Percentiles rank a stretch among this genome's conserved stretches.
Conservation (phyloP, 1,140 invertebrate species). For the Dryas iulia region DNA sequence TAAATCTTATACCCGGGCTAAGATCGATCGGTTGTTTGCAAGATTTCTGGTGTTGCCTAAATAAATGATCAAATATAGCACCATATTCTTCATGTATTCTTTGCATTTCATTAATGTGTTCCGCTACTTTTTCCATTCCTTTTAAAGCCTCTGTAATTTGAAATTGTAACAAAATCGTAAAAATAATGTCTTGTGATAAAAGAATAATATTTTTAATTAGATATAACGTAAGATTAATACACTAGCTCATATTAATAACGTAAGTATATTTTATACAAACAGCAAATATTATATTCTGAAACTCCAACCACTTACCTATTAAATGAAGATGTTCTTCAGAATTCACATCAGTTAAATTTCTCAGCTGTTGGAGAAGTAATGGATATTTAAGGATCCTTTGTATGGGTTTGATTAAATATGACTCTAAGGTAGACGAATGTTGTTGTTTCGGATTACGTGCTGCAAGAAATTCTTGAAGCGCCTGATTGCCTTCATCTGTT, state of each 20-base stretch:
- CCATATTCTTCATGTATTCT: constrained; percentile 99
- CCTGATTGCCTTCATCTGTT: constrained; percentile 96
- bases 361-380: constrained; percentile 95
- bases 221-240: no score
- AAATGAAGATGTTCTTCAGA: constrained; percentile 97
- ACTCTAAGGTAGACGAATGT: constrained; percentile 97
- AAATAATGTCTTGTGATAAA: not conserved
- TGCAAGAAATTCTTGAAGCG: constrained; percentile 95
- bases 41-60: constrained; percentile 96
- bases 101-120: constrained; percentile 99
- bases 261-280: not conserved
- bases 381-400: constrained; percentile 99
- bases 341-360: constrained; percentile 94
- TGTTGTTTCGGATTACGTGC: constrained; percentile 96
- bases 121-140: constrained; percentile 99
- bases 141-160: constrained; percentile 89
- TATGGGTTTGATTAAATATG: constrained; percentile 99
- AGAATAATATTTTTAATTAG: no score
- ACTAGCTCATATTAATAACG: not conserved
- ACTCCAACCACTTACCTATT: constrained; percentile 83
- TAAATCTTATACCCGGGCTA: constrained; percentile 85
- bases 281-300: no score
- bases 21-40: constrained; percentile 97
- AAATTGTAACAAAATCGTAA: not conserved
- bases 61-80: constrained; percentile 97